Evolutionary conservation across 2,797 vertebrate species (phyloP).

Genomic region (Ciconia nigra): DNA sequence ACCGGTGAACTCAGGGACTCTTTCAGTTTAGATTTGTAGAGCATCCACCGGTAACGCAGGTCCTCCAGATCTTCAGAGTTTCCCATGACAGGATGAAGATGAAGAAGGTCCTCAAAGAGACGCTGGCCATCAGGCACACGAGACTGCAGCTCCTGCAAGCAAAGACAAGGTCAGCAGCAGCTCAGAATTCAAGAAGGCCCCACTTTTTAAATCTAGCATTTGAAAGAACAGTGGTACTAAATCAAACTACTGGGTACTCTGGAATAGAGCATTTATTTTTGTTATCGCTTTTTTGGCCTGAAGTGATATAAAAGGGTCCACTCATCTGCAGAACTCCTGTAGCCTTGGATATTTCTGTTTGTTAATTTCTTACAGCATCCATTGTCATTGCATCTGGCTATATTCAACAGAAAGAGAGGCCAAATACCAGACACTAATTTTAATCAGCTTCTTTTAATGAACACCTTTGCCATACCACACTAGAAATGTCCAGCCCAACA

Average conservation of each 20-base stretch:
- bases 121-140: slow-evolving; percentile 78
- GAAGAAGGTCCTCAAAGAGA: slow-evolving; percentile 78
- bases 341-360: not conserved
- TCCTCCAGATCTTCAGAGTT: slow-evolving; percentile 78
- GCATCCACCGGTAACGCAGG: slow-evolving; percentile 90
- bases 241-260: not conserved
- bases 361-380: not conserved
- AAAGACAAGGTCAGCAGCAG: not conserved
- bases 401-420: not conserved
- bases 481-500: not conserved
- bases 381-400: not conserved
- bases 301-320: not conserved
- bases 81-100: slow-evolving; percentile 23
- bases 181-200: not conserved
- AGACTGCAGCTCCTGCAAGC: slow-evolving; percentile 77
- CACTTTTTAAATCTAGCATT: not conserved
- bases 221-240: not conserved
- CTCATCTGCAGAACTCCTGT: not conserved
- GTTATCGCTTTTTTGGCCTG: not conserved
- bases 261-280: not conserved
- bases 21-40: slow-evolving; percentile 90
- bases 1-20: slow-evolving; percentile 68
- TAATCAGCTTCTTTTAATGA: not conserved
- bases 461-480: not conserved
- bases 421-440: not conserved